Conservation (phyloP, 2,797 vertebrate genomes). For the Thaleichthys pacificus region DNA sequence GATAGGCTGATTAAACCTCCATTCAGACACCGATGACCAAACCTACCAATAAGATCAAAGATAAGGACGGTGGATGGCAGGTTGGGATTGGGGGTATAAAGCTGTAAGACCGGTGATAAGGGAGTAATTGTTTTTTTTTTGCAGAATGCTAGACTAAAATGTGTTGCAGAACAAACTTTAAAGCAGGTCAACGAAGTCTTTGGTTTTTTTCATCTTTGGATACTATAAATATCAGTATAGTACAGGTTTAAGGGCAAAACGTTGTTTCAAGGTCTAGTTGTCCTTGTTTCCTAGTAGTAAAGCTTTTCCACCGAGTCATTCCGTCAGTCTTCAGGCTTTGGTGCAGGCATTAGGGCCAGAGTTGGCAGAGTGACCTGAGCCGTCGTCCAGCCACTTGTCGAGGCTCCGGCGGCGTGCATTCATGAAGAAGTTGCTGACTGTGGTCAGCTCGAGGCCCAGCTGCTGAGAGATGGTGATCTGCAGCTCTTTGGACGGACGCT, state of each 20-base stretch:
- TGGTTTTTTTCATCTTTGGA: conserved; percentile 96
- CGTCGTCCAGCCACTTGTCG: conserved; percentile 98
- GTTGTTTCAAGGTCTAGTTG: conserved; percentile 86
- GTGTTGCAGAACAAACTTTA: conserved; percentile 87
- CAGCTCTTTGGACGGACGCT: conserved; percentile 98
- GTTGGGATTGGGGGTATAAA: conserved; percentile 69
- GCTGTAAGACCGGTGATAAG: conserved; percentile 81
- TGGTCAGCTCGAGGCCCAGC: conserved; percentile 96
- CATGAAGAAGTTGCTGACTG: conserved; percentile 99
- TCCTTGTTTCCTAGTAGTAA: conserved; percentile 85
- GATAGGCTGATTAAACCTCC: conserved; percentile 77
- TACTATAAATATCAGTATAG: conserved; percentile 96
- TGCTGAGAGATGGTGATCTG: conserved; percentile 99
- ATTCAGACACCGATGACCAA: conserved; percentile 76
- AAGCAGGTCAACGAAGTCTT: conserved; percentile 96
- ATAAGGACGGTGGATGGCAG: conserved; percentile 71
- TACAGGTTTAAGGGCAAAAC: conserved; percentile 83
- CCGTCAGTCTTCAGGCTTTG: conserved; percentile 93
- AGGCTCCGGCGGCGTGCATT: conserved; percentile 96
- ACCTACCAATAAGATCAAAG: conserved; percentile 79
- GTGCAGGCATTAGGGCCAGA: conserved; percentile 93
- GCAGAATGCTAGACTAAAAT: conserved; percentile 84
- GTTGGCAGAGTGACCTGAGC: conserved; percentile 84
- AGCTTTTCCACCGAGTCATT: conserved; percentile 98
- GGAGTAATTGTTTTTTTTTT: conserved; percentile 74